Base-by-base conservation (phyloP, 2,888 invertebrate genomes). In the Tribolium freemani region DNA sequence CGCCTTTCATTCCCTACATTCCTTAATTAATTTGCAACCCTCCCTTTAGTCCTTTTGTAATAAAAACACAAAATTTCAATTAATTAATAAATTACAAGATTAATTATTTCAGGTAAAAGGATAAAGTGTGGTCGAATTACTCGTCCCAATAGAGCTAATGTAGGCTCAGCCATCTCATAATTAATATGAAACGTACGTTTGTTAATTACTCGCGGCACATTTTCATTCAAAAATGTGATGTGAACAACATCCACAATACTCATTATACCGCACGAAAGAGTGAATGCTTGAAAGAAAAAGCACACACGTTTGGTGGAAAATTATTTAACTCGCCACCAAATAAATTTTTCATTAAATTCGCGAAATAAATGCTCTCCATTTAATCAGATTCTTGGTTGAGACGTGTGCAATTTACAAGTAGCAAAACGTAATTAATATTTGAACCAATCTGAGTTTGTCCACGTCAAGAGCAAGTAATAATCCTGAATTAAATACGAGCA, bases 61-160 rank as follows among this genome's bases (percentile, higher is more conserved):
- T 48, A 69, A 69, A 60, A 69, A 69, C 69, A 69, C 53, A 38
- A 60, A 69, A 69, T 69, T 69, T 60, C 60, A 69, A 69, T 69
- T 69, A 69, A 61, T 69, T 68, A 68, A 48, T 68, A 45, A 21
- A 60, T 60, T 60, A 60, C 45, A 26, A 20, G 13, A 50, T 16
- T 51, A 20, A 51, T 48, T 64, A 38, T 53, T 38, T 44, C 53
- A 44, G 20, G 64, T 53, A 64, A 64, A 53, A 38, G 44, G 64
- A 31, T 38, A 16, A 51, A 45, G 46, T 30, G 54, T 31, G 56
- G n/a, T 45, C n/a, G 44, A 69, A 61, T 61, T 60, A 45, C 69
- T 44, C 46, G 8, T 63, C 56, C 58, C 61, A 63, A 70, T 70
- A 69, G 48, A 54, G 70, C 51, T 70, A 70, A 70, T 70, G 61